Conservation (phyloP, 2,113 vertebrate genomes). For the Desmodus rotundus region DNA sequence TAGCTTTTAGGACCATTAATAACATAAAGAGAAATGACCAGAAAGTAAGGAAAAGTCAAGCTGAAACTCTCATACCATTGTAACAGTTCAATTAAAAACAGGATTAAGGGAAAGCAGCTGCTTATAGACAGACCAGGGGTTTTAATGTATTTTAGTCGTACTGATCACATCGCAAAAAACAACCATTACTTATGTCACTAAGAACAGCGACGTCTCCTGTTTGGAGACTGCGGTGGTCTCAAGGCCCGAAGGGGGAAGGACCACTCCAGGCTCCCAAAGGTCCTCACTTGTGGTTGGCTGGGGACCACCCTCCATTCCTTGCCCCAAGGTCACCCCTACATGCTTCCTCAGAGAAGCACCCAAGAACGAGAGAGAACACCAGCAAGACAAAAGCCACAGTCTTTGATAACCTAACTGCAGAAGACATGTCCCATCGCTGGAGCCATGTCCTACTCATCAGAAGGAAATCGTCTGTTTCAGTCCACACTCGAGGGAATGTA, state of each 20-base stretch:
- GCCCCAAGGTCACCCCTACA: background rate
- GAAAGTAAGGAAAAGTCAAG: slow-evolving; percentile 15
- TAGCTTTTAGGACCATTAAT: background rate
- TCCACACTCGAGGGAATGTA: background rate
- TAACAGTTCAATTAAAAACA: background rate
- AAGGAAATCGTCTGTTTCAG: background rate
- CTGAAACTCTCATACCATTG: background rate
- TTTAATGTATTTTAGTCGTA: background rate
- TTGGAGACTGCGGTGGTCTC: background rate
- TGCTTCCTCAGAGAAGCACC: background rate
- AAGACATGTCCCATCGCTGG: background rate
- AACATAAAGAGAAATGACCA: background rate
- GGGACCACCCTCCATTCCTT: background rate
- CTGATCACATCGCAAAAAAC: background rate
- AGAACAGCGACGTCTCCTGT: background rate
- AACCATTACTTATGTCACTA: background rate
- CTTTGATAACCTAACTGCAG: background rate
- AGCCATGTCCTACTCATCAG: background rate
- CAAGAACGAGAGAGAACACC: background rate
- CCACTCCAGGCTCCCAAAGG: fast-evolving
- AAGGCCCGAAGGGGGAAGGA: background rate
- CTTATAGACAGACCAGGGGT: background rate
- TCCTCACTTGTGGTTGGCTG: background rate
- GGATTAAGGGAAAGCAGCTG: background rate
- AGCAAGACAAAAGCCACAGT: background rate